Evolutionary conservation across 2,113 vertebrate species (phyloP), one percentile per base, ranked within the genome.

Genomic region (Anseranas semipalmata): DNA sequence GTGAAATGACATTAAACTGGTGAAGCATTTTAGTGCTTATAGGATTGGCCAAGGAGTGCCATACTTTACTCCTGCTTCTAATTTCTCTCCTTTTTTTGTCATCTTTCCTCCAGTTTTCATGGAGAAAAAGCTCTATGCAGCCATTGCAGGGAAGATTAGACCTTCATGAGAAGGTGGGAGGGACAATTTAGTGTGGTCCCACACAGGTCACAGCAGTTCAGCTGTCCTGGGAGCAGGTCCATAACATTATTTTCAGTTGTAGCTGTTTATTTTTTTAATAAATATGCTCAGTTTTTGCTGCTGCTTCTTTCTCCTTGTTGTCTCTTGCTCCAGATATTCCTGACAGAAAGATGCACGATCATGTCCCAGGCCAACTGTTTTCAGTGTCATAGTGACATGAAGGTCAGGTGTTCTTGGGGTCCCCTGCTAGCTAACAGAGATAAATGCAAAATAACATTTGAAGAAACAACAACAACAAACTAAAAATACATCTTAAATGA

Each of bases 1-100:
- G 86, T 46, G 87, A 95, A 93, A 96, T 87, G 74, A 85, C 89
- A 96, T 92, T 82, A 92, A 96, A 94, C 86, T 94, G 80, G 21
- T 92, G 94, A 95, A 95, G 89, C 95, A 28, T 96, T 93, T 92
- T 87, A 93, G 89, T 93, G 86, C 84, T 89, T 90, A 87, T 92
- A 78, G 92, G 77, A 88, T 62, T 70, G 89, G 80, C 58, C 95
- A 77, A 43, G 24, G 35, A 87, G 55, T 71, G 88, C 70, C 89
- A 87, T 52, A 33, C 53, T 94, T 93, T 78, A 87, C 62, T 85
- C 77, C 86, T 82, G 73, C 77, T 95, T 82, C 74, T 91, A 89
- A 87, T 89, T 91, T 79, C 71, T 89, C 58, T 63, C 70, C 70
- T 56, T 48, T 21, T 48, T 66, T 90, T 89, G 80, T 92, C 77